Base-by-base conservation (phyloP, 1,140 invertebrate genomes). In the Drosophila funebris region DNA sequence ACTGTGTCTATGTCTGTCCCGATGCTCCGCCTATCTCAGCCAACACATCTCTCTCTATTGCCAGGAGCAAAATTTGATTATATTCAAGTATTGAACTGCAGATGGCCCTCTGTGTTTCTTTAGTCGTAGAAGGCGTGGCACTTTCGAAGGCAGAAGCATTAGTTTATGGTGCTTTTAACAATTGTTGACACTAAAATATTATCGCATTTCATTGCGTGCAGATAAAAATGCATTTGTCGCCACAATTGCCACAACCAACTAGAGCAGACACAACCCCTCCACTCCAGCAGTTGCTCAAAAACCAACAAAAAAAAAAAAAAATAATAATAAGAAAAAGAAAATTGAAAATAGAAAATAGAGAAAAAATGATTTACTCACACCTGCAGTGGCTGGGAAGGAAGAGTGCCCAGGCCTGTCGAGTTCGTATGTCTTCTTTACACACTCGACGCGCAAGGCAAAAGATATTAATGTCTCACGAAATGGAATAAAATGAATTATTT, bases 111-210 rank as follows among this genome's bases (percentile, higher is more conserved):
- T 78, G 70, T 78, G 73, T 43, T 41, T 31, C 63, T 63, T 36
- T 8, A 22, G 43, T 11, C 14, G 24, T 1, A 29, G 22, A 18
- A 50, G 44, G 33, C 22, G 33, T 52, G 18, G 56, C 52, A 27
- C 39, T 16, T 13, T 22, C 13, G 29, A 13, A 46, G 44, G 44
- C 60, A 27, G 33, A 29, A 73, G 90, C 82, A 83, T 87, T 90
- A 88, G 87, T 91, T 91, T 90, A 91, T 91, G 90, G 80, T 78
- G 67, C 79, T 90, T 90, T 84, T 90, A 90, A 90, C 90, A 90
- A 90, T 90, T 90, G 88, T 90, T 90, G 90, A 90, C 90, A 90
- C 81, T 90, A 90, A 90, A 90, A 90, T 90, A 90, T 90, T 90
- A 90, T 90, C 81, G 84, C 81, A 90, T 90, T 90, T 90, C 88